Conservation (phyloP, 2,888 invertebrate genomes). For the Agrochola litura region DNA sequence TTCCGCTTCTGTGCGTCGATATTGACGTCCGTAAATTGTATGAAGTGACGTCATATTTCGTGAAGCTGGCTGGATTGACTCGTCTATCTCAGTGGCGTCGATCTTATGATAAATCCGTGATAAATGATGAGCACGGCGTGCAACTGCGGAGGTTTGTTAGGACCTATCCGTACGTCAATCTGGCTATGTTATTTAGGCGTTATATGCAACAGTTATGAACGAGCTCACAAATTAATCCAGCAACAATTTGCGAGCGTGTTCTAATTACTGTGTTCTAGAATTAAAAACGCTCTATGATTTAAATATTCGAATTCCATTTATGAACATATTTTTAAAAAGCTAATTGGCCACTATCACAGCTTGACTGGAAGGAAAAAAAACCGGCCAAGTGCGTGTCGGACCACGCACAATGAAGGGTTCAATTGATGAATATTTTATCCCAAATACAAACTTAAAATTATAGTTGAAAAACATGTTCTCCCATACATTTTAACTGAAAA, state of each 20-base stretch:
- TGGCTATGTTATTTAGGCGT: slow-evolving; percentile 27
- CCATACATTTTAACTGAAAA: no score
- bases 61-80: slow-evolving; percentile 79
- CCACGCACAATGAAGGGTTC: no score
- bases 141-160: slow-evolving; percentile 66
- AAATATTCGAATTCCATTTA: slow-evolving; percentile 23
- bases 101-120: slow-evolving; percentile 84
- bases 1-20: slow-evolving; percentile 68
- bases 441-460: no score
- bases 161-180: slow-evolving; percentile 47
- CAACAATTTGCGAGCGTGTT: slow-evolving; percentile 1
- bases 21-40: slow-evolving; percentile 66
- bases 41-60: slow-evolving; percentile 59
- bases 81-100: slow-evolving; percentile 74
- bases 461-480: no score
- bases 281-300: slow-evolving; percentile 2
- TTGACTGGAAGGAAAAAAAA: slow-evolving; percentile 1
- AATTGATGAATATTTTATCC: no score
- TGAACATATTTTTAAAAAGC: slow-evolving; percentile 2
- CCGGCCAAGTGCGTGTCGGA: no score
- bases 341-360: slow-evolving; percentile 13
- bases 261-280: slow-evolving; percentile 7
- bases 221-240: slow-evolving; percentile 17
- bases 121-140: slow-evolving; percentile 81
- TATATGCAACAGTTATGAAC: slow-evolving; percentile 8